Conservation (phyloP, 2,113 vertebrate species). For the Saimiri boliviensis region DNA sequence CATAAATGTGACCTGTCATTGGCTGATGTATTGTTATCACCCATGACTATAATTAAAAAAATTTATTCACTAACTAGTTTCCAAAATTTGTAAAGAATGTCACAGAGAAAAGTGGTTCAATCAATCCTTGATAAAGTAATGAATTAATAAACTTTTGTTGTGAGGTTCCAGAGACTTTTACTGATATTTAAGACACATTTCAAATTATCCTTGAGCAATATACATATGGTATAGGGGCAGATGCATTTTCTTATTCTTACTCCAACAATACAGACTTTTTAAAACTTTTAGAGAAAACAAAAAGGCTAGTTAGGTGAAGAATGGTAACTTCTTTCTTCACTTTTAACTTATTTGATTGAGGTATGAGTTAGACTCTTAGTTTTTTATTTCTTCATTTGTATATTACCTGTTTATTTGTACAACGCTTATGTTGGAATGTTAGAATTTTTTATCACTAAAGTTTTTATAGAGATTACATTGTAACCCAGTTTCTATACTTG, state of each 20-base stretch:
- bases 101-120: background rate
- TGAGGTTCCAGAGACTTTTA: background rate
- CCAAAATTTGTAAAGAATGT: background rate
- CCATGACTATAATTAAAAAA: background rate
- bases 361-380: background rate
- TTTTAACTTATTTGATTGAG: background rate
- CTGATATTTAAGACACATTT: background rate
- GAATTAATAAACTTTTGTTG: background rate
- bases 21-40: background rate
- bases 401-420: background rate
- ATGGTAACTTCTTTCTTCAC: background rate
- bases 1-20: background rate
- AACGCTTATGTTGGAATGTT: background rate
- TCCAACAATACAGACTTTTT: background rate
- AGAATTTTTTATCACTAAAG: background rate
- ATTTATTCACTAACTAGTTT: background rate
- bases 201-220: background rate
- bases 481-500: background rate
- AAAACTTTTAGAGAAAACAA: background rate
- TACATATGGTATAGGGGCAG: background rate
- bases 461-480: background rate
- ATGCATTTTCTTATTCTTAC: background rate
- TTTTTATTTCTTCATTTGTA: background rate
- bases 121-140: background rate
- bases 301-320: background rate